Conservation (phyloP, 2,113 vertebrate genomes). For the Drymodes brunneopygia region DNA sequence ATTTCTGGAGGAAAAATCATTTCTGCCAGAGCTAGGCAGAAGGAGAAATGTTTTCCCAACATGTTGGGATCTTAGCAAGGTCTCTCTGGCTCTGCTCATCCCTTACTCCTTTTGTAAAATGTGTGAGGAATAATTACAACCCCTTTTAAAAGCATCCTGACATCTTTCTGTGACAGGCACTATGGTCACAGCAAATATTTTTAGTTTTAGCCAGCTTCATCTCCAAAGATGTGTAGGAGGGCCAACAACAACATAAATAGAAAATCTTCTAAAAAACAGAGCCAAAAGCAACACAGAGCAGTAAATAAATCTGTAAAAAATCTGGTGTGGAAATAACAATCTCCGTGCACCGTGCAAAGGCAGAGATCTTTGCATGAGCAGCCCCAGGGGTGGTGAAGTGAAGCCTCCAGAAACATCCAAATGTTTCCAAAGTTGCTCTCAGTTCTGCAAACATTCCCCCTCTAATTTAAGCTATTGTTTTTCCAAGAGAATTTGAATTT, state of each 20-base stretch:
- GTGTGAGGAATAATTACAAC: not conserved
- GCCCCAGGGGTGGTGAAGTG: not conserved
- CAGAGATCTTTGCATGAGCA: not conserved
- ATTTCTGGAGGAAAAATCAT: not conserved
- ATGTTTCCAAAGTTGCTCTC: not conserved
- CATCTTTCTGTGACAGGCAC: not conserved
- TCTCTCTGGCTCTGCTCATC: not conserved
- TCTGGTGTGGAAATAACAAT: not conserved
- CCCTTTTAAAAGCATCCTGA: not conserved
- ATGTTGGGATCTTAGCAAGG: not conserved
- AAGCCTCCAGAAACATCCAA: not conserved
- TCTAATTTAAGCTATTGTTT: slow-evolving; percentile 33
- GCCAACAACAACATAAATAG: slow-evolving; percentile 36
- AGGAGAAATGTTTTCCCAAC: not conserved
- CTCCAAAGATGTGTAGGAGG: not conserved
- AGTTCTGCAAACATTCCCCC: slow-evolving; percentile 25
- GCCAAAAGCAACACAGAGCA: not conserved
- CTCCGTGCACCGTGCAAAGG: not conserved
- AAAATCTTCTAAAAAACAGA: not conserved
- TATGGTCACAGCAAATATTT: not conserved
- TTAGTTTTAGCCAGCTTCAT: slow-evolving; percentile 23
- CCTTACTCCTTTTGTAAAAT: not conserved
- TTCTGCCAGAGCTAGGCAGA: not conserved
- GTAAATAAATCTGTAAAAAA: slow-evolving; percentile 16
- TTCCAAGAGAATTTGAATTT: slow-evolving; percentile 12